phyloP scores from a whole-genome alignment of 2,113 vertebrate genomes.

The Eptesicus fuscus region DNA sequence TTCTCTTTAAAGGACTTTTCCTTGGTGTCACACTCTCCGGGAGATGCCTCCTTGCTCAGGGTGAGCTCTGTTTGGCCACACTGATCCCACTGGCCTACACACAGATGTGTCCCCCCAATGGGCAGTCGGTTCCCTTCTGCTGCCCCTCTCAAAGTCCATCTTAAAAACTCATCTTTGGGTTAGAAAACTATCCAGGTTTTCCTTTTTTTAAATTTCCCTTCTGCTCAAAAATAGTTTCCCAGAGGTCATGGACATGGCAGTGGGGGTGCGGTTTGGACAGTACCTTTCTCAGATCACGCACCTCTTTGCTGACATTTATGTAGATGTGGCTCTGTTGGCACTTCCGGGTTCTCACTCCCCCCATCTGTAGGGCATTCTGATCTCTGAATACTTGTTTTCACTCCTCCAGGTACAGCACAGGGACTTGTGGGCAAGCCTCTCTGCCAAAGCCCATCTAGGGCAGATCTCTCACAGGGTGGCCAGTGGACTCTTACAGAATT shows the following conservation, averaged over 20 bases:
- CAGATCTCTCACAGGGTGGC: not conserved
- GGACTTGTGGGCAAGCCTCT: not conserved
- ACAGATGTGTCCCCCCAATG: not conserved
- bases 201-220: not conserved
- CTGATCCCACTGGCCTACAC: rapidly evolving
- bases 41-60: not conserved
- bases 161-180: not conserved
- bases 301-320: not conserved
- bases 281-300: not conserved
- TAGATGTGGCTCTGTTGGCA: not conserved
- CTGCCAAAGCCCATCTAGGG: not conserved
- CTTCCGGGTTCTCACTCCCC: not conserved
- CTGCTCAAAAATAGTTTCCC: not conserved
- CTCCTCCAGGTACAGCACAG: not conserved
- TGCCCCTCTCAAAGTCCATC: not conserved
- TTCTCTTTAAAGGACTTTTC: not conserved
- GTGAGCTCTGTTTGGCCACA: not conserved
- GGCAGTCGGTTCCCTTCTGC: not conserved
- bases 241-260: not conserved
- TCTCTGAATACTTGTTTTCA: not conserved
- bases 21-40: not conserved
- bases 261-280: not conserved
- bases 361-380: not conserved
- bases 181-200: not conserved
- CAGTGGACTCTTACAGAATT: not conserved